Evolutionary conservation across 2,888 invertebrate genomes (phyloP), one percentile per base, ranked within the genome.

Genomic region (Caradrina clavipalpis): DNA sequence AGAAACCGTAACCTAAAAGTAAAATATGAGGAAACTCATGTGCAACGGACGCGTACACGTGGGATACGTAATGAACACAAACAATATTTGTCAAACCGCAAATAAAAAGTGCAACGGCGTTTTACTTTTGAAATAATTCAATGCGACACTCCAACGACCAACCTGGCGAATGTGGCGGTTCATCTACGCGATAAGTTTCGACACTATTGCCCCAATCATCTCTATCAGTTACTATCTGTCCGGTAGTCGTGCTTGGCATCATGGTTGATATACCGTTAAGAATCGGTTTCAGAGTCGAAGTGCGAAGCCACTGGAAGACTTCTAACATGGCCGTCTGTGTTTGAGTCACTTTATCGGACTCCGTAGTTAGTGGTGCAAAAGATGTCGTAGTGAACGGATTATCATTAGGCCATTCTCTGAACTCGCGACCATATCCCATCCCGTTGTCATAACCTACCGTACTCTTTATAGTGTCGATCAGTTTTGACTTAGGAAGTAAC

Each of bases 81-180:
- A 88, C 58, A 77, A 74, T 64, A 72, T 69, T 68, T 84, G 76
- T 82, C 65, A 88, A 92, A 70, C 90, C 82, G 95, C 93, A 91
- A 96, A 92, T 85, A 89, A 94, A 87, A 95, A 92, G 86, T 96
- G 94, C 91, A 95, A 89, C 79, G 91, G 93, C 93, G 87, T 85
- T 91, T 85, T 86, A 91, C 90, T 91, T 80, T 89, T 89, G 90
- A 89, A 89, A 76, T 76, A 89, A 88, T 86, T 89, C 87, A 89
- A 88, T 89, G 90, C 91, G 92, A 91, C 92, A 93, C 92, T 94
- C 94, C 94, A 88, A 93, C 95, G 91, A 96, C 96, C 91, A 96
- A 94, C 96, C 96, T 96, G 96, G 92, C 88, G 89, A 92, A 90
- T 96, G 96, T 82, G 96, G 96, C 85, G 96, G 96, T 93, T 96